Percentiles rank a stretch among this genome's conserved stretches.
Conservation (phyloP, 2,113 vertebrate genomes). For the cat (Felis catus) region F.catus_Fca126_mat1.0 CM031414.1:45114501-45115000, state of each 20-base stretch:
- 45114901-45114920: neutral
- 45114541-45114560: neutral
- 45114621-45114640: neutral
- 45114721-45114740: neutral
- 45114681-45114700: neutral
- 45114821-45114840: neutral
- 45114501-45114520: neutral
- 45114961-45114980: neutral
- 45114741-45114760: neutral
- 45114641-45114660: neutral
- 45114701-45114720: neutral
- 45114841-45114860: neutral
- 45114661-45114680: neutral
- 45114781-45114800: neutral
- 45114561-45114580: neutral
- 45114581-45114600: neutral
- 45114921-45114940: neutral
- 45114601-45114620: neutral
- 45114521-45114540: neutral
- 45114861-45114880: neutral
- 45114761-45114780: neutral
- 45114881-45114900: neutral
- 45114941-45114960: neutral
- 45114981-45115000: neutral
- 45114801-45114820: neutral